phyloP scores from a whole-genome alignment of 2,888 invertebrate genomes.

The Apamea monoglypha region DNA sequence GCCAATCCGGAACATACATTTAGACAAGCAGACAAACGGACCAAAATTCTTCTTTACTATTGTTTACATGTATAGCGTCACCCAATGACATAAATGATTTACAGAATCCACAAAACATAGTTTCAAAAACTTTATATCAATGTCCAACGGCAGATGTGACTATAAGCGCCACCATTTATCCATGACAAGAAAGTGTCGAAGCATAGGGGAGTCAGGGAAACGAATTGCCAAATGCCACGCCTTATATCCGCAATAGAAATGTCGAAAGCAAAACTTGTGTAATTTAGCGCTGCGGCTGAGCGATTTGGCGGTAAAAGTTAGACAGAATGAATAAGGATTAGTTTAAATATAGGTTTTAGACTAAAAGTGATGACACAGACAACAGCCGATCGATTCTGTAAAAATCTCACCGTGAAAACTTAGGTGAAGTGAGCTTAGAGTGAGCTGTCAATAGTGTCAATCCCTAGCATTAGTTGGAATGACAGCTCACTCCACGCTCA shows the following conservation, averaged over 20 bases:
- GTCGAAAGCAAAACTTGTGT: conserved; percentile 49
- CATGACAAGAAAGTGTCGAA: conserved; percentile 57
- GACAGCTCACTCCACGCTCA: too few relatives aligned
- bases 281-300: conserved; percentile 40
- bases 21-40: neutral
- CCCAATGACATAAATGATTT: neutral
- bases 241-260: conserved; percentile 52
- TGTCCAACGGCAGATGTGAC: conserved; percentile 18
- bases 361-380: neutral
- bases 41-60: too few relatives aligned
- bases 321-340: conserved; percentile 30
- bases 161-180: conserved; percentile 41
- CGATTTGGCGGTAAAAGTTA: conserved; percentile 32
- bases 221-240: conserved; percentile 52
- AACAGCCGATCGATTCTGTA: too few relatives aligned
- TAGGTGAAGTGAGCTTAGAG: too few relatives aligned
- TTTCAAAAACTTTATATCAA: conserved; percentile 17
- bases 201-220: conserved; percentile 28
- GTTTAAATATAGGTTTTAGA: conserved; percentile 4
- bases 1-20: too few relatives aligned
- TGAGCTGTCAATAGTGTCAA: too few relatives aligned
- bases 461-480: too few relatives aligned
- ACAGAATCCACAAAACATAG: neutral
- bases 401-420: too few relatives aligned
- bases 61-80: too few relatives aligned